Base-by-base conservation (phyloP, 2,113 vertebrate genomes). In the Crocuta crocuta region DNA sequence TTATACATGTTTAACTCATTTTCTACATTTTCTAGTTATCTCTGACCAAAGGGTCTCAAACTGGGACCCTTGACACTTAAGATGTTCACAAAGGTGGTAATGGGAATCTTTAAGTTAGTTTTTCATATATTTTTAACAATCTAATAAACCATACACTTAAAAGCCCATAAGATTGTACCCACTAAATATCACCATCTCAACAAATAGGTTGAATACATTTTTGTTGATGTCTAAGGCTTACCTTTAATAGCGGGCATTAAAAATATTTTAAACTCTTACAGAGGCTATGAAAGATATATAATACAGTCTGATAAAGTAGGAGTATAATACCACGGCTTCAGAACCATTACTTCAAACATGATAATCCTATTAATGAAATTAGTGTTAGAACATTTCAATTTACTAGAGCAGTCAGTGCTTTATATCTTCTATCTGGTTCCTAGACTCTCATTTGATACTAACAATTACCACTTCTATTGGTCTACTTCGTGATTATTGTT, bases 241-340 rank as follows among this genome's bases (percentile, higher is more conserved):
- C 53, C 55, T 83, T 66, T n/a, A 76, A 74, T 28, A 76, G 58
- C 45, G 48, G 35, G 50, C 23, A 89, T 21, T n/a, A 70, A 76
- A 70, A 95, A 53, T 63, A 95, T 39, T 95, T 85, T 61, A 86
- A 70, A 95, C 61, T 95, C 26, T 33, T 50, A 80, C 23, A 5
- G 13, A 33, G 10, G 8, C 78, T n/a, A 86, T 48, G 17, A 86
- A 91, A 87, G 65, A 10, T 70, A 9, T 50, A 31, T 58, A 91
- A 66, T 63, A 53, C 15, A 94, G 61, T n/a, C 33, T 71, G 63
- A 19, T 50, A 39, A 35, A 82, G 26, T 16, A 39, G 35, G 10
- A 11, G 26, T 31, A 76, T 48, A 48, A 45, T 17, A 76, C 45
- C 50, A 70, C 50, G 71, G 53, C 33, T 94, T 65, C 66, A 82